Evolutionary conservation across 2,888 invertebrate species (phyloP).

Genomic region (Latrodectus hesperus): DNA sequence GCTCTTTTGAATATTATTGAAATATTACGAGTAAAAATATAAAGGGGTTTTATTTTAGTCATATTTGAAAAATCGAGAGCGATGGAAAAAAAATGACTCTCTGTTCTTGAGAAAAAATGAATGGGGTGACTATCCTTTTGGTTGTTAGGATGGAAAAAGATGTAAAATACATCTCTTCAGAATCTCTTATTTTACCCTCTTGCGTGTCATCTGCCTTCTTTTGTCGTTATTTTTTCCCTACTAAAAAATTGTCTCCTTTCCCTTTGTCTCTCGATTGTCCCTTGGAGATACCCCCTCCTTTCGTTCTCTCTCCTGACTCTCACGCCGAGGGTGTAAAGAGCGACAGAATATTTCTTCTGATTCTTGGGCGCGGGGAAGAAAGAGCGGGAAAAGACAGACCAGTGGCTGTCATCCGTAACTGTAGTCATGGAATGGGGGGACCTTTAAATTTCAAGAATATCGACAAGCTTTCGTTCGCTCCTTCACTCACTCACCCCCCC

Average conservation of each 20-base stretch:
- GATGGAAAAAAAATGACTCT: too few relatives aligned
- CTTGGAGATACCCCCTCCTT: conserved; percentile 14
- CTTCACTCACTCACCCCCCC: background rate
- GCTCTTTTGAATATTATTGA: too few relatives aligned
- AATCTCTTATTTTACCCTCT: conserved; percentile 40
- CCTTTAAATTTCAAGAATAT: conserved; percentile 68
- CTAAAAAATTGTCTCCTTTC: conserved; percentile 41
- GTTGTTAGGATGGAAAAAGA: conserved; percentile 5
- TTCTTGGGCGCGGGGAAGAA: background rate
- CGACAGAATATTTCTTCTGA: conserved; percentile 28
- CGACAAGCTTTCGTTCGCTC: conserved; percentile 49
- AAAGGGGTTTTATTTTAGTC: too few relatives aligned
- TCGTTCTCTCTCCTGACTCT: conserved; percentile 18
- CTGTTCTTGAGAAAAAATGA: too few relatives aligned
- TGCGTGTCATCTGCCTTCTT: conserved; percentile 31
- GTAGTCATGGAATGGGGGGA: conserved; percentile 63
- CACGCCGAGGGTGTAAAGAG: conserved; percentile 45
- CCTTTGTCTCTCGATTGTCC: conserved; percentile 26
- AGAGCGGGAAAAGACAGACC: conserved; percentile 9
- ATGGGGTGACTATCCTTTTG: too few relatives aligned
- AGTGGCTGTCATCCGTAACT: conserved; percentile 68
- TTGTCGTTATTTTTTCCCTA: conserved; percentile 10
- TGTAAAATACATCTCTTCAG: conserved; percentile 54
- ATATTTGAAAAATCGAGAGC: too few relatives aligned
- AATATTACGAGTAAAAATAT: too few relatives aligned